phyloP scores from a whole-genome alignment of 2,888 invertebrate species.

The Xanthia togata region DNA sequence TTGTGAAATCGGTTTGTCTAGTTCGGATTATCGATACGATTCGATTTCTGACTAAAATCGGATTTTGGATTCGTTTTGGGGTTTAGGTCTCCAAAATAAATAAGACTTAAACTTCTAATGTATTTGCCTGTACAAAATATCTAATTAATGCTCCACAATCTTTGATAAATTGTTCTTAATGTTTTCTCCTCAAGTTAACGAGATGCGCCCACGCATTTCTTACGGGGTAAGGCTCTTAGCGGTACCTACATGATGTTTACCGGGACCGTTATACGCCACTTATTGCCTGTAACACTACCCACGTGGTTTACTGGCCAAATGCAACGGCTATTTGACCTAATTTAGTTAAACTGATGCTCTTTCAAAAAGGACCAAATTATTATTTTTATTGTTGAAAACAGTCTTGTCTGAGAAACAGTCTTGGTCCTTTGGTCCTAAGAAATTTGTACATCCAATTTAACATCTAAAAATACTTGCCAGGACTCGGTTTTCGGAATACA shows the following conservation, averaged over 20 bases:
- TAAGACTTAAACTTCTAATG: not conserved
- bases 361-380: not conserved
- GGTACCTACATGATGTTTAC: constrained; percentile 42
- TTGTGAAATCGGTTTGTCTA: too few species aligned
- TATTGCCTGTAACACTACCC: constrained; percentile 51
- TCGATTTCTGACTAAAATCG: too few species aligned
- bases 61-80: too few species aligned
- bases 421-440: not conserved
- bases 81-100: not conserved
- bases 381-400: not conserved
- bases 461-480: not conserved
- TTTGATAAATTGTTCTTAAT: constrained; percentile 29
- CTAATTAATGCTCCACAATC: constrained; percentile 24
- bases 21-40: too few species aligned
- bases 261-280: constrained; percentile 51
- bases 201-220: constrained; percentile 42
- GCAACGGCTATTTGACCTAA: constrained; percentile 38
- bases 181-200: constrained; percentile 26
- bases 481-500: not conserved
- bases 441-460: not conserved
- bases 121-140: constrained; percentile 2
- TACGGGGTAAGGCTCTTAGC: constrained; percentile 54
- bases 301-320: constrained; percentile 43
- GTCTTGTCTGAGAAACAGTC: not conserved
- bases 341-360: constrained; percentile 1